Evolutionary conservation across 2,888 invertebrate species (phyloP).

Genomic region (Pteria penguin): DNA sequence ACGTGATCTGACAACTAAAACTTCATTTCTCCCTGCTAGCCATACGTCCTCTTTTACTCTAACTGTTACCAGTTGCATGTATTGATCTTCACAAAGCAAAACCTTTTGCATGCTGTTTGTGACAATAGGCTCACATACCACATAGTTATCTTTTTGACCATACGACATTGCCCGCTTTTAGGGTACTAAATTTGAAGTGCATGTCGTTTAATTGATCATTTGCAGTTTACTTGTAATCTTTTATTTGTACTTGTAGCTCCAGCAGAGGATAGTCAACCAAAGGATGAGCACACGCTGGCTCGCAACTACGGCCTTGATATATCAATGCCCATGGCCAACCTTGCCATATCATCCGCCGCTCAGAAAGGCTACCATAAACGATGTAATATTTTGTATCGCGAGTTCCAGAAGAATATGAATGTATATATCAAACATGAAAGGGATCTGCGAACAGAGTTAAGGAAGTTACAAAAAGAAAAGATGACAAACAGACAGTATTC

Average conservation of each 20-base stretch:
- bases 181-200: too few relatives aligned
- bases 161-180: too few relatives aligned
- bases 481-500: conserved; percentile 54
- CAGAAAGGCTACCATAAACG: conserved; percentile 62
- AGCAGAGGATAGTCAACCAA: too few relatives aligned
- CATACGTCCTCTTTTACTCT: too few relatives aligned
- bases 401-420: conserved; percentile 64
- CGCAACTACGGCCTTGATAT: conserved; percentile 69
- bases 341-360: conserved; percentile 62
- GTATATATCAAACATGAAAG: conserved; percentile 60
- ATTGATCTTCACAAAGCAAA: too few relatives aligned
- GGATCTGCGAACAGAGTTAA: conserved; percentile 47
- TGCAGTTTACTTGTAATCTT: neutral
- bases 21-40: too few relatives aligned
- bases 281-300: conserved; percentile 50
- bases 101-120: too few relatives aligned
- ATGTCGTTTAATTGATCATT: neutral
- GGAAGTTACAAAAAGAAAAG: conserved; percentile 51
- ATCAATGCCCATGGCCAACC: conserved; percentile 63
- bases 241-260: conserved; percentile 5
- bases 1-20: too few relatives aligned
- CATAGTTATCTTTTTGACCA: too few relatives aligned
- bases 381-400: conserved; percentile 59
- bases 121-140: too few relatives aligned
- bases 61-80: too few relatives aligned